Evolutionary conservation across 2,888 invertebrate genomes (phyloP).

Genomic region (Quadroppia sp.): DNA sequence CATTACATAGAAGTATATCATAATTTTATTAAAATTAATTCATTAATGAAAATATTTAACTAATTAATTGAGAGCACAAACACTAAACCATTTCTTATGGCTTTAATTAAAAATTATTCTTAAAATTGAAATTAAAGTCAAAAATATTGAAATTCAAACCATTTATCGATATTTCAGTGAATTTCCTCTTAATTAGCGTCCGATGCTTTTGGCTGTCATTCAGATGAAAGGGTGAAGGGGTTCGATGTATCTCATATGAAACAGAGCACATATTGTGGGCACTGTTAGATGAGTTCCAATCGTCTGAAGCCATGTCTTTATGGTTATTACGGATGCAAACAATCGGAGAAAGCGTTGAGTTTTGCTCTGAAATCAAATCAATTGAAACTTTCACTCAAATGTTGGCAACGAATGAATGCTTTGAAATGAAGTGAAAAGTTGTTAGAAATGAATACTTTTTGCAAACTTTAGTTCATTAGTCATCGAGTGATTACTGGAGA

Average conservation of each 20-base stretch:
- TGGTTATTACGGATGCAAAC: not conserved
- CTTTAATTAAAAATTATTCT: not conserved
- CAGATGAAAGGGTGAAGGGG: not conserved
- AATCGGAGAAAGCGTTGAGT: not conserved
- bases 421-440: constrained; percentile 1
- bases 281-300: not conserved
- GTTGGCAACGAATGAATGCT: not conserved
- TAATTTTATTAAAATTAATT: not conserved
- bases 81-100: not conserved
- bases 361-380: not conserved
- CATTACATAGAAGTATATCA: too few relatives aligned
- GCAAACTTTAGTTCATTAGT: constrained; percentile 14
- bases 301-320: not conserved
- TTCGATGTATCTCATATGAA: not conserved
- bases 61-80: too few relatives aligned
- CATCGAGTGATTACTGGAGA: not conserved
- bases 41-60: too few relatives aligned
- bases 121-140: not conserved
- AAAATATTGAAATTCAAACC: constrained; percentile 6
- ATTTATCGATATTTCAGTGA: not conserved
- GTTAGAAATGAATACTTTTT: not conserved
- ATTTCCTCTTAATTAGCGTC: not conserved
- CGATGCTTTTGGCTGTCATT: constrained; percentile 14
- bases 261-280: not conserved
- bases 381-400: not conserved